A percentile compares a stretch with the other conserved stretches of the same genome.
Conservation (phyloP, 2,888 invertebrate species). For the Epiblema foenella region DNA sequence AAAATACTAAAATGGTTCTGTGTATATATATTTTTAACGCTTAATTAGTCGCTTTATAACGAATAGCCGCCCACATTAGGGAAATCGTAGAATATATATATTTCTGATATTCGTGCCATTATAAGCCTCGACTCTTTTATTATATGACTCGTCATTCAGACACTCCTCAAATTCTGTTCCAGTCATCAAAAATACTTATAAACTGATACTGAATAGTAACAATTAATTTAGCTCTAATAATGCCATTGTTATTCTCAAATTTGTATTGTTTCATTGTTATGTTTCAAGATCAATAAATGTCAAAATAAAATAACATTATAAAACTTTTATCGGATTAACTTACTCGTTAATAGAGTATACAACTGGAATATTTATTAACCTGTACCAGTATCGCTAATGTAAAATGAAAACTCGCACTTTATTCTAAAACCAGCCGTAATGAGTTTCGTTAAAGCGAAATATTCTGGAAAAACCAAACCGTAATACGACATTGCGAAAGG, state of each 20-base stretch:
- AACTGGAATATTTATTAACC: conserved; percentile 4
- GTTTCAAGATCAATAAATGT: conserved; percentile 9
- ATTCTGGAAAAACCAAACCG: neutral
- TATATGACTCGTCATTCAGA: neutral
- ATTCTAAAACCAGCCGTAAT: neutral
- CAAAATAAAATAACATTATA: conserved; percentile 4
- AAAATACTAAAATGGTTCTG: too few species aligned
- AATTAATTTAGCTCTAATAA: neutral
- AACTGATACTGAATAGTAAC: too few species aligned
- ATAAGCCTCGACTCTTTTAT: too few species aligned
- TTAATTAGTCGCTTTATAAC: too few species aligned
- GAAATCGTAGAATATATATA: too few species aligned
- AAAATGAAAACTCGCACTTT: neutral
- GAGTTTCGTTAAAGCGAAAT: neutral
- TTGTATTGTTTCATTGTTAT: too few species aligned
- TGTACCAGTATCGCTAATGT: neutral
- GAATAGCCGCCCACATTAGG: too few species aligned
- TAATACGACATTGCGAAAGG: neutral
- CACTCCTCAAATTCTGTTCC: neutral
- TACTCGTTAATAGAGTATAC: too few species aligned
- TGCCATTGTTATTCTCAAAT: neutral
- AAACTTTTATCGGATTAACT: neutral
- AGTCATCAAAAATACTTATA: too few species aligned
- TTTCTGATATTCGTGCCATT: too few species aligned
- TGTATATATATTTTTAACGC: too few species aligned